A percentile compares a stretch with the other conserved stretches of the same genome.
phyloP scores from a whole-genome alignment of 1,140 invertebrate genomes.

The Hormaphis cornu region DNA sequence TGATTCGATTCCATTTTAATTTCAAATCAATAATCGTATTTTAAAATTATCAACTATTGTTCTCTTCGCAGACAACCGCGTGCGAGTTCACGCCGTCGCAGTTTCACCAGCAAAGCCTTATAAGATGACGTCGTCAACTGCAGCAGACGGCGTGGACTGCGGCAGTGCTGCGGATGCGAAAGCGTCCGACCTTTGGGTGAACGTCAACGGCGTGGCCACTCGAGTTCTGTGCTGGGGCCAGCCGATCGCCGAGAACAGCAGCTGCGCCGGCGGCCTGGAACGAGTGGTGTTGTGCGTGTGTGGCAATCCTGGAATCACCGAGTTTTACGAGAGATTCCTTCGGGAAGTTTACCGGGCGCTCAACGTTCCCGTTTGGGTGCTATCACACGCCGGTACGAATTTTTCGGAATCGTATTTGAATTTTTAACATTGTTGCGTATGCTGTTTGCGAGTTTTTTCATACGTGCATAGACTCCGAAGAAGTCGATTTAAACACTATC shows the following conservation, averaged over 20 bases:
- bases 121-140: background rate
- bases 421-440: constrained; percentile 1
- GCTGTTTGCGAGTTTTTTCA: too few relatives aligned
- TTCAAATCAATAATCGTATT: too few relatives aligned
- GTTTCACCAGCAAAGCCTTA: background rate
- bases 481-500: too few relatives aligned
- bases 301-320: constrained; percentile 61
- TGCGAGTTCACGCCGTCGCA: too few relatives aligned
- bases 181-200: constrained; percentile 40
- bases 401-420: background rate
- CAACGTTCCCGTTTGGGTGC: constrained; percentile 58
- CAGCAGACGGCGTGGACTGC: background rate
- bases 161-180: background rate
- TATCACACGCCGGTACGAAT: constrained; percentile 53
- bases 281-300: constrained; percentile 50
- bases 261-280: constrained; percentile 39
- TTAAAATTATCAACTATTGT: too few relatives aligned
- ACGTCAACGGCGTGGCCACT: constrained; percentile 54
- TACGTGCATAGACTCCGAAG: too few relatives aligned
- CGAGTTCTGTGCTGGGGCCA: constrained; percentile 56
- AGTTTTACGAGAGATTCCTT: constrained; percentile 64
- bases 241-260: constrained; percentile 52
- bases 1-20: too few relatives aligned
- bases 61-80: background rate
- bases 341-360: constrained; percentile 49